A percentile compares a stretch with the other conserved stretches of the same genome.
Evolutionary conservation across 2,113 vertebrate genomes (phyloP).

Genomic region (Gracilinanus agilis): DNA sequence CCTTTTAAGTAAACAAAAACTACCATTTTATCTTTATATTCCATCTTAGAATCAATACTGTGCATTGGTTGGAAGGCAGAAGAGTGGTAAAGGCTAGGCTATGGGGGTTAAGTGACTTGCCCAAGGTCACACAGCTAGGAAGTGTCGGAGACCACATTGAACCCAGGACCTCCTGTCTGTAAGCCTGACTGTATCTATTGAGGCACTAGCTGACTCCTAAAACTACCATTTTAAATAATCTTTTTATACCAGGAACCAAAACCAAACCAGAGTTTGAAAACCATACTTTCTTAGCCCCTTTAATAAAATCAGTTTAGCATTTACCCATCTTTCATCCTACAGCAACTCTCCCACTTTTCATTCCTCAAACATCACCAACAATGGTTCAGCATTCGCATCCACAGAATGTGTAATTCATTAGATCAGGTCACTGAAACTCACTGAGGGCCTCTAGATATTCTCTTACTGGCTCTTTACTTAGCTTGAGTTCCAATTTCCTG

Average conservation of each 20-base stretch:
- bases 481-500: not conserved
- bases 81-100: too few relatives aligned
- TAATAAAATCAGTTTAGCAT: not conserved
- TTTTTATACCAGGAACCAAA: not conserved
- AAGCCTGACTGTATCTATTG: too few relatives aligned
- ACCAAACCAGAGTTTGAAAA: not conserved
- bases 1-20: not conserved
- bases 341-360: not conserved
- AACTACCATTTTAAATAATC: not conserved
- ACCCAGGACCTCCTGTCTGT: too few relatives aligned
- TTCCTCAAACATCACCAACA: not conserved
- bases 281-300: not conserved
- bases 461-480: not conserved
- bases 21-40: not conserved
- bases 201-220: too few relatives aligned
- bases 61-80: too few relatives aligned
- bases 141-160: too few relatives aligned
- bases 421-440: not conserved
- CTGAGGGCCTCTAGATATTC: not conserved
- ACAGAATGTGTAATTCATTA: not conserved
- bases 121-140: too few relatives aligned
- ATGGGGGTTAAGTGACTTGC: too few relatives aligned
- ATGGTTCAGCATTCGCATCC: not conserved
- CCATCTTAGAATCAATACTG: too few relatives aligned
- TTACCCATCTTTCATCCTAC: not conserved